Conservation (phyloP, 1,140 invertebrate species). For the Drosophila trapezifrons region DNA sequence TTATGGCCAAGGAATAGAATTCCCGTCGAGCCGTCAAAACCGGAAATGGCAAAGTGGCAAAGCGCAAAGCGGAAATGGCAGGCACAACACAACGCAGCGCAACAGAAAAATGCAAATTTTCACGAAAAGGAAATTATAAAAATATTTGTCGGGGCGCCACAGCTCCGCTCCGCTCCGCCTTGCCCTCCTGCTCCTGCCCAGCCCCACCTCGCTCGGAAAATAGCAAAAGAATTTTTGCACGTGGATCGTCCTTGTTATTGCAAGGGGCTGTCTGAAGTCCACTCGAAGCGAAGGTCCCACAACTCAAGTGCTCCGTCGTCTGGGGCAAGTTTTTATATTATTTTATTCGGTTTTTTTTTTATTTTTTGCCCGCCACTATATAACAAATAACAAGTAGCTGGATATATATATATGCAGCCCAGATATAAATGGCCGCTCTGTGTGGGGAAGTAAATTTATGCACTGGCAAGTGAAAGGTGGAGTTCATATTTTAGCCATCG, state of each 20-base stretch:
- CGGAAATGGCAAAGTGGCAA: conserved; percentile 78
- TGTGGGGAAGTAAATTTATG: conserved; percentile 47
- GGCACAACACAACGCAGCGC: conserved; percentile 49
- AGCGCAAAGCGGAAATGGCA: conserved; percentile 65
- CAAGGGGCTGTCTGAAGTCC: conserved; percentile 49
- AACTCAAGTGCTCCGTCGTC: conserved; percentile 66
- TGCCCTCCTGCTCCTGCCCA: background rate
- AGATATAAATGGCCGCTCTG: conserved; percentile 34
- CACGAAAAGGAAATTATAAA: conserved; percentile 72
- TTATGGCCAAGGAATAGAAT: conserved; percentile 55
- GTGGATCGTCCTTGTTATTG: conserved; percentile 60
- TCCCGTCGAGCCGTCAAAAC: conserved; percentile 61
- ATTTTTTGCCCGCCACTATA: conserved; percentile 42
- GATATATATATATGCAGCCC: conserved; percentile 28
- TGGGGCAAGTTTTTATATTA: conserved; percentile 54
- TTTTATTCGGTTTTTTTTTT: conserved; percentile 16
- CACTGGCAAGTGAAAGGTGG: conserved; percentile 57
- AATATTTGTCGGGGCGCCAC: conserved; percentile 58
- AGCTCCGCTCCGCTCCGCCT: background rate
- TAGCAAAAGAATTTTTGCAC: conserved; percentile 64
- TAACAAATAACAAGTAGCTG: conserved; percentile 64
- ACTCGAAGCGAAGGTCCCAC: conserved; percentile 60
- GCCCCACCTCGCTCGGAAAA: conserved; percentile 7
- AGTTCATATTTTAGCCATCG: conserved; percentile 55
- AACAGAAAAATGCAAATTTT: conserved; percentile 70